phyloP scores from a whole-genome alignment of 2,888 invertebrate genomes.

The Anaspis maculata region DNA sequence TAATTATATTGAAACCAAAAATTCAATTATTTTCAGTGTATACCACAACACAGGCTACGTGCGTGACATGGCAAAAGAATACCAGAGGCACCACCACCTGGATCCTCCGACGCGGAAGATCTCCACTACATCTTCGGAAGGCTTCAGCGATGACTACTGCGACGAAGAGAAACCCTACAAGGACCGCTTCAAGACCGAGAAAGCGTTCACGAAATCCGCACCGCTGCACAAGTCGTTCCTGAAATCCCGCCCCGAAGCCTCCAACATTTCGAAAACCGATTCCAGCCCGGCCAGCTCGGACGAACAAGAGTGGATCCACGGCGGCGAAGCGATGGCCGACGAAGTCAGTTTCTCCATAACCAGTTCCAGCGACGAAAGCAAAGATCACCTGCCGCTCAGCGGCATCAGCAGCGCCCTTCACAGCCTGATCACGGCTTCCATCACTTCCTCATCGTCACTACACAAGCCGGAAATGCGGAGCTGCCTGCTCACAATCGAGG shows the following conservation, averaged over 20 bases:
- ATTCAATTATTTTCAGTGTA: slow-evolving; percentile 18
- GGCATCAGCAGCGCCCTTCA: slow-evolving; percentile 25
- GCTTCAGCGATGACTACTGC: slow-evolving; percentile 37
- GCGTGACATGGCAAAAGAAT: slow-evolving; percentile 44
- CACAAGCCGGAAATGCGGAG: no score
- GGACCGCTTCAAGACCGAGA: slow-evolving; percentile 50
- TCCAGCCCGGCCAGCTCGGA: slow-evolving; percentile 45
- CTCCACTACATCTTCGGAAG: slow-evolving; percentile 36
- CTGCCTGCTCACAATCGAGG: slow-evolving; percentile 63
- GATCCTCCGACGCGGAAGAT: slow-evolving; percentile 39
- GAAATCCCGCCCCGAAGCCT: slow-evolving; percentile 27
- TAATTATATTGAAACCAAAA: no score
- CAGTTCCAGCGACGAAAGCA: slow-evolving; percentile 48
- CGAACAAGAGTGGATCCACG: slow-evolving; percentile 48
- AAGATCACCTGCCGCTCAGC: slow-evolving; percentile 16
- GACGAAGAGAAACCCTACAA: slow-evolving; percentile 65
- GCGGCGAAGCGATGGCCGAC: slow-evolving; percentile 61
- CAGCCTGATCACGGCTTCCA: slow-evolving; percentile 24
- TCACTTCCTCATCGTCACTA: no score
- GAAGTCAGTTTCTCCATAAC: slow-evolving; percentile 45
- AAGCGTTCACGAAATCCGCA: slow-evolving; percentile 22
- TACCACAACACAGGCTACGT: slow-evolving; percentile 42
- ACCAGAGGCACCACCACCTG: slow-evolving; percentile 42
- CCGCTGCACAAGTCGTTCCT: slow-evolving; percentile 28
- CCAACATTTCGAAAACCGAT: slow-evolving; percentile 18